Evolutionary conservation across 2,113 vertebrate genomes (phyloP).

Genomic region (Nerophis lumbriciformis): DNA sequence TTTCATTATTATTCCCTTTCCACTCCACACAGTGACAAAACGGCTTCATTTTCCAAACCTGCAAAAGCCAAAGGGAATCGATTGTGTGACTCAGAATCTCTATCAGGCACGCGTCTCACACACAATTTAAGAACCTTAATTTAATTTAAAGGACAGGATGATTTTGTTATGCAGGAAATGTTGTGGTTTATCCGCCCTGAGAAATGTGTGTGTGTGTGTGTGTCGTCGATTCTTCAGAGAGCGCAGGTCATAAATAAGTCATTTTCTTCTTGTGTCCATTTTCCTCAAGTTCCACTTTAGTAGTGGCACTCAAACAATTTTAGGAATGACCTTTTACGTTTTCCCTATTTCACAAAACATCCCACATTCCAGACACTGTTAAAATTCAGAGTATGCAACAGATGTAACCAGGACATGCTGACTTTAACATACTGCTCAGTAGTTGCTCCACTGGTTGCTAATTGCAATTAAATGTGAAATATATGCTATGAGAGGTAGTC

Average conservation of each 20-base stretch:
- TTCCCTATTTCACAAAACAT: constrained; percentile 13
- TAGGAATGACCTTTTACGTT: constrained; percentile 43
- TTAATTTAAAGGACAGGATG: constrained; percentile 49
- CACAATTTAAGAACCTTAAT: constrained; percentile 45
- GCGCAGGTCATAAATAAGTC: constrained; percentile 54
- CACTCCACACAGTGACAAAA: constrained; percentile 16
- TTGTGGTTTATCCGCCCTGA: constrained; percentile 39
- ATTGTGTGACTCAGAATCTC: constrained; percentile 39
- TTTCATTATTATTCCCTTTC: constrained; percentile 11
- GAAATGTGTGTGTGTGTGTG: constrained; percentile 42
- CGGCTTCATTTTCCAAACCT: constrained; percentile 39
- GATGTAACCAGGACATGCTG: constrained; percentile 2
- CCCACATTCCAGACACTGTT: constrained; percentile 10
- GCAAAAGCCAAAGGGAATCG: constrained; percentile 43
- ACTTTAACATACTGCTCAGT: not conserved
- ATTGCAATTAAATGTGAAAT: constrained; percentile 35
- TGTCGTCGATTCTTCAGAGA: constrained; percentile 19
- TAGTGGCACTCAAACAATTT: constrained; percentile 25
- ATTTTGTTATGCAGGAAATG: constrained; percentile 54
- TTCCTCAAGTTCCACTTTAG: constrained; percentile 38
- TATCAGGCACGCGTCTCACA: constrained; percentile 25
- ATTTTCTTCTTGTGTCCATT: constrained; percentile 46
- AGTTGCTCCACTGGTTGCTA: not conserved
- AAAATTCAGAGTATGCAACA: constrained; percentile 6
- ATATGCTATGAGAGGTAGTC: constrained; percentile 13